phyloP scores from a whole-genome alignment of 2,797 vertebrate genomes.

The Enteromius viviparus region DNA sequence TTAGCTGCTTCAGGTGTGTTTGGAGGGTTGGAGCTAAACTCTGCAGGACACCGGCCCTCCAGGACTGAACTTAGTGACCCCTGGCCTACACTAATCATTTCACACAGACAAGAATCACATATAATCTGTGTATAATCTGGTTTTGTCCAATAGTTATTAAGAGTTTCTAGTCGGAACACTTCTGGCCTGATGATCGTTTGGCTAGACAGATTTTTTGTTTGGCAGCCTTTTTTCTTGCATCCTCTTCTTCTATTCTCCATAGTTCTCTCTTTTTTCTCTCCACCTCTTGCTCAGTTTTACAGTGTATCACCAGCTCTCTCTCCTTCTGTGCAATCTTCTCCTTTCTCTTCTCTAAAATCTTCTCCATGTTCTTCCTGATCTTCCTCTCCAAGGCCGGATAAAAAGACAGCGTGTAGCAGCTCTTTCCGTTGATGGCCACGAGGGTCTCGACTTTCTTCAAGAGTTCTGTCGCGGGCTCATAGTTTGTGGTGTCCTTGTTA shows the following conservation, averaged over 20 bases:
- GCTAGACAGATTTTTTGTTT: conserved; percentile 7
- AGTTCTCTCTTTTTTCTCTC: conserved; percentile 34
- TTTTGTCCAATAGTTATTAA: not conserved
- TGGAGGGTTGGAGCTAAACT: too few relatives aligned
- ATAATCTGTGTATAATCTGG: not conserved
- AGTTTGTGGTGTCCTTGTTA: conserved; percentile 62
- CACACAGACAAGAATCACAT: not conserved
- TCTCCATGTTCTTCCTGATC: conserved; percentile 62
- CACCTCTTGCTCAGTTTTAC: conserved; percentile 59
- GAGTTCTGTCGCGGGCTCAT: conserved; percentile 59
- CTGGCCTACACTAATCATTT: not conserved
- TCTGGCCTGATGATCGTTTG: not conserved
- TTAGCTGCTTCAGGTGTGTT: too few relatives aligned
- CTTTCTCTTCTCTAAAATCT: conserved; percentile 55
- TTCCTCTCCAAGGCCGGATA: conserved; percentile 62
- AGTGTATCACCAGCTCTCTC: not conserved
- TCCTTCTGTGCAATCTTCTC: conserved; percentile 47
- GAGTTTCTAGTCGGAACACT: not conserved
- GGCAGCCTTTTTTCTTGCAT: conserved; percentile 52
- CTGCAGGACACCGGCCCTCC: too few relatives aligned
- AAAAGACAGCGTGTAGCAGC: conserved; percentile 37
- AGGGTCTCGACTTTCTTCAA: conserved; percentile 68
- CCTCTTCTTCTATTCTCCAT: conserved; percentile 63
- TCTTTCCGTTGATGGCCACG: conserved; percentile 68
- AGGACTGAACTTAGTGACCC: too few relatives aligned